Evolutionary conservation across 1,140 invertebrate genomes (phyloP).

Genomic region (Eciton burchellii): DNA sequence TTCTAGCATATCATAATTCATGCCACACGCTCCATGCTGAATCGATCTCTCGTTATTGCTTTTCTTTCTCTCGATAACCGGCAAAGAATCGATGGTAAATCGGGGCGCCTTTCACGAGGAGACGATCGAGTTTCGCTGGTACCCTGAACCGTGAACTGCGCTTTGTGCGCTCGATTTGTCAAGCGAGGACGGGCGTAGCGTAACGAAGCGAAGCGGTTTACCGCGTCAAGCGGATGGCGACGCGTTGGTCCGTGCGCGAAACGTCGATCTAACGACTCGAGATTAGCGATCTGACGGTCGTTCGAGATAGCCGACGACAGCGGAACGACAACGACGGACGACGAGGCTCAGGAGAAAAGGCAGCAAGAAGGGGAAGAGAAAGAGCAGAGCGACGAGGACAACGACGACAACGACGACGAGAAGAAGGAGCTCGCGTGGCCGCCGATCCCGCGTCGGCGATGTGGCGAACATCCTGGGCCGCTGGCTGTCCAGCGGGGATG

Average conservation of each 20-base stretch:
- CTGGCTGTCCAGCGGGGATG: conserved; percentile 37
- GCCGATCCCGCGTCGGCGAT: conserved; percentile 30
- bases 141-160: conserved; percentile 24
- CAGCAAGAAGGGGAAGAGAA: neutral
- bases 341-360: neutral
- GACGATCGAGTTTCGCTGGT: conserved; percentile 9
- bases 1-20: neutral
- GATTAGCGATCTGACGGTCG: too few relatives aligned
- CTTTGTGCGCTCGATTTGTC: conserved; percentile 60
- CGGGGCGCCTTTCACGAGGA: conserved; percentile 16
- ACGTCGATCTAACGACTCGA: conserved; percentile 10
- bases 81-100: conserved; percentile 5
- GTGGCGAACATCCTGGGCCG: conserved; percentile 32
- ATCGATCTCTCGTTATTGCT: conserved; percentile 1
- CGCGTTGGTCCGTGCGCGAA: conserved; percentile 28
- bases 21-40: neutral
- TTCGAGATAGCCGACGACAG: neutral
- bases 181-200: conserved; percentile 28
- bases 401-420: conserved; percentile 7
- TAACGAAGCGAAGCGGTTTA: conserved; percentile 5
- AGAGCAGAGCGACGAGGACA: neutral
- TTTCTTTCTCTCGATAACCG: neutral
- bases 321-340: conserved; percentile 13
- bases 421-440: neutral
- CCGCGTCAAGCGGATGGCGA: conserved; percentile 30